A percentile compares a stretch with the other conserved stretches of the same genome.
phyloP scores from a whole-genome alignment of 2,888 invertebrate genomes.

The Lasioglossum leucozonium region DNA sequence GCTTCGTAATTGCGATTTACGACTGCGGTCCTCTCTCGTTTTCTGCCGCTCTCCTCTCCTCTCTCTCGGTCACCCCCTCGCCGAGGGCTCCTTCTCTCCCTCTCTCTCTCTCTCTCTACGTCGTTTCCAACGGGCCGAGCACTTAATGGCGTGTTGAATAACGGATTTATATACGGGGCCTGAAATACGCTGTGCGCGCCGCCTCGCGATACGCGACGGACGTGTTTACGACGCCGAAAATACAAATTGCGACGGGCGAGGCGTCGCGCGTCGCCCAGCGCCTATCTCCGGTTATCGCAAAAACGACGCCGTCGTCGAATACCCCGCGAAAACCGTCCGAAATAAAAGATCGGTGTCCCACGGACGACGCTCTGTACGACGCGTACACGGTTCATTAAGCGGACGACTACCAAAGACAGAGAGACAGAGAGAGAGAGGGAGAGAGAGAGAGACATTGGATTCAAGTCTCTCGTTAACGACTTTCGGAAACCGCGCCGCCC shows the following conservation, averaged over 20 bases:
- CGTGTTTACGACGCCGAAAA: conserved; percentile 81
- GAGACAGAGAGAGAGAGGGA: not conserved
- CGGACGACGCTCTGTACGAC: not conserved
- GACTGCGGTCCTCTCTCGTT: conserved; percentile 66
- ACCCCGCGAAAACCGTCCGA: conserved; percentile 31
- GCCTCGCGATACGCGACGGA: conserved; percentile 72
- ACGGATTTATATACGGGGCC: conserved; percentile 82
- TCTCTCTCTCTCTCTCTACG: conserved; percentile 40
- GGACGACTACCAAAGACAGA: conserved; percentile 20
- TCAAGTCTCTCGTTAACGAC: conserved; percentile 68
- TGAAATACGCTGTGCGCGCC: conserved; percentile 76
- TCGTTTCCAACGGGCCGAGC: conserved; percentile 74
- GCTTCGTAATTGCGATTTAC: conserved; percentile 84
- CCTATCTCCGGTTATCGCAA: conserved; percentile 50
- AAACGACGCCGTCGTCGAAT: conserved; percentile 39
- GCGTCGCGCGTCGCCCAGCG: conserved; percentile 22
- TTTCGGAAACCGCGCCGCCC: conserved; percentile 60
- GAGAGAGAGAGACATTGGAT: conserved; percentile 55
- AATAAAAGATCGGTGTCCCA: conserved; percentile 51
- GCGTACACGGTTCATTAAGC: conserved; percentile 63
- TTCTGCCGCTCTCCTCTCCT: not conserved
- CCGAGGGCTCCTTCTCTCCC: conserved; percentile 25
- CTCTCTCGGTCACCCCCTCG: conserved; percentile 33
- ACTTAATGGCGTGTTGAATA: conserved; percentile 84
- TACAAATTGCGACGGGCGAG: conserved; percentile 73